Percentiles rank a stretch among this genome's conserved stretches.
phyloP scores from a whole-genome alignment of 2,113 vertebrate genomes.

The Sialia sialis region DNA sequence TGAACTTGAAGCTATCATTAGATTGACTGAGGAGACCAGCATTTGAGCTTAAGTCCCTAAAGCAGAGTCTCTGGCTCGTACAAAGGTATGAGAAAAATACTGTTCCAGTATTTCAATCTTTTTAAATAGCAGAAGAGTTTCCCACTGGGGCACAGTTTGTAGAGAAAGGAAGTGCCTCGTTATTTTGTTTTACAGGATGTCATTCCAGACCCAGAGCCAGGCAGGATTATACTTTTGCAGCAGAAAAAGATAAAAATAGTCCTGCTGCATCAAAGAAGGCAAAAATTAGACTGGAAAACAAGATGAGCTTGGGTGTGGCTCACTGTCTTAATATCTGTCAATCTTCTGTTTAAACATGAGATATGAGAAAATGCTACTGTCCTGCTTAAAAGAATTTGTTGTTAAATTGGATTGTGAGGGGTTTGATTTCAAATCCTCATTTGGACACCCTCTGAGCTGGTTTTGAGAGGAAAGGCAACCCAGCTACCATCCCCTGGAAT shows the following conservation, averaged over 20 bases:
- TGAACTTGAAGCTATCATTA: slow-evolving; percentile 20
- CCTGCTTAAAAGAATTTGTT: background rate
- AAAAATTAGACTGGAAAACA: background rate
- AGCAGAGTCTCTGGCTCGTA: background rate
- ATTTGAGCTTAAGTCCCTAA: slow-evolving; percentile 7
- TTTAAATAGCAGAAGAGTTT: background rate
- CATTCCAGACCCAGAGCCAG: background rate
- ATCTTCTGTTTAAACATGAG: background rate
- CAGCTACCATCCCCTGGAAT: background rate
- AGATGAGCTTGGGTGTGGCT: background rate
- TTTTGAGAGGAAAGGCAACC: background rate
- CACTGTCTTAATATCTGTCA: background rate
- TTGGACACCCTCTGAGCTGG: background rate
- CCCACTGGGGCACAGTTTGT: background rate
- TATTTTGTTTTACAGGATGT: background rate
- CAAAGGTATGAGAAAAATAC: background rate
- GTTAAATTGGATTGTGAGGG: background rate
- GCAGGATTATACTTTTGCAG: background rate
- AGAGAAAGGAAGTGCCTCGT: background rate
- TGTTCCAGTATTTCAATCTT: background rate
- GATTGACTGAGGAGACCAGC: slow-evolving; percentile 23
- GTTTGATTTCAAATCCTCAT: background rate
- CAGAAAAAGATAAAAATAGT: background rate
- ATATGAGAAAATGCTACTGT: background rate
- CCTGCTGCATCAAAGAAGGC: background rate